Base-by-base conservation (phyloP, 30 jellyfish, hydroid and myxozoan genomes). In the Chrysaora quinquecirrha region DNA sequence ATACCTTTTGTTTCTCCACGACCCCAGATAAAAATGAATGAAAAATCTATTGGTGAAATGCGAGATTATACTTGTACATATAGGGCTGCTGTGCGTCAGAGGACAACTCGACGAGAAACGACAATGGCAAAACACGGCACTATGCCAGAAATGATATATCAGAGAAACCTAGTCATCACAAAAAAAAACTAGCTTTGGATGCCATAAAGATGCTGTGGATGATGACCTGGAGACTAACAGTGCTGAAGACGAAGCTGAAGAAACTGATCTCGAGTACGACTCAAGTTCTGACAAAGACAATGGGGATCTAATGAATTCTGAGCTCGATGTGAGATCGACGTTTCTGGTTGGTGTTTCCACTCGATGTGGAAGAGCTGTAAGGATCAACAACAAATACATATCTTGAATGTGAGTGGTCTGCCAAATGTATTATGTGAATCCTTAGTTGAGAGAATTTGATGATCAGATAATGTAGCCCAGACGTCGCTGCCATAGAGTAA, bases 61-160 rank as follows among this genome's bases (percentile, higher is more conserved):
- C 67, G 30, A 71, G 38, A 48, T 46, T 71, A 71, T 68, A 68
- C 82, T 71, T 71, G 82, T 68, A 71, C 82, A 32, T 71, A 71
- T 71, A 68, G 82, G 46, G 67, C 64, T 71, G 68, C 68, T 52
- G 68, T 52, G 68, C 68, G 68, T 52, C 68, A 52, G 68, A 52
- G 68, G 68, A 52, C 29, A 52, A 52, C 68, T 52, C 68, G 68
- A 2, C 68, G 19, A 52, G 68, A 52, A 52, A 52, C 68, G 68
- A 52, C 68, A 4, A 52, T 52, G 68, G 68, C 68, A 52, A 52
- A 52, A 52, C 68, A 52, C 19, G 82, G 82, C 82, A 71, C 82
- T 48, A 71, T 71, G 68, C 82, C 82, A 71, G 82, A 71, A 71
- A 71, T 71, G 82, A 35, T 71, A 67, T 71, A 71, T 71, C 67